A percentile compares a stretch with the other conserved stretches of the same genome.
Conservation (phyloP, 2,888 invertebrate genomes). For the Hartigia nigra region DNA sequence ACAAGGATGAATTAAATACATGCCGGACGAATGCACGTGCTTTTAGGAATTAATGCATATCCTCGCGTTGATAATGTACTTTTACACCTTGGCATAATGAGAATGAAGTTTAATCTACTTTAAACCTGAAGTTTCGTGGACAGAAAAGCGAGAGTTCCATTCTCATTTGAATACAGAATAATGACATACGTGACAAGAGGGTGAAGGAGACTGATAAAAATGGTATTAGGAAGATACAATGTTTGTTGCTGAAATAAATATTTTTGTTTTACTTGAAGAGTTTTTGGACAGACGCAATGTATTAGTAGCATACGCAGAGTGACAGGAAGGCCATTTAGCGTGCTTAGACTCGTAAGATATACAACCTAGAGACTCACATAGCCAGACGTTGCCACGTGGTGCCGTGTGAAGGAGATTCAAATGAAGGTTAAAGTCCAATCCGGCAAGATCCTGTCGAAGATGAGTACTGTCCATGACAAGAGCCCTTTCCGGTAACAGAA, state of each 20-base stretch:
- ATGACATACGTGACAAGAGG: not conserved
- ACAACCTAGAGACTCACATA: slow-evolving; percentile 66
- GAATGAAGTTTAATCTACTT: not conserved
- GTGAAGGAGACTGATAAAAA: not conserved
- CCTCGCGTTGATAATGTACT: not conserved
- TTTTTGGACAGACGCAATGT: not conserved
- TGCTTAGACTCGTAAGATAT: not conserved
- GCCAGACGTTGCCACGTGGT: slow-evolving; percentile 71
- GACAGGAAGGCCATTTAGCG: not conserved
- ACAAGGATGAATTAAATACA: not conserved
- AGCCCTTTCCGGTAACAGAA: slow-evolving; percentile 69
- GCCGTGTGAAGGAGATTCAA: slow-evolving; percentile 69
- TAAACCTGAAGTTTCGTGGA: not conserved
- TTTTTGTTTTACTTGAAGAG: not conserved
- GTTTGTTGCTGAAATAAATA: not conserved
- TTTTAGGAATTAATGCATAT: not conserved
- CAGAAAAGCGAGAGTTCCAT: not conserved
- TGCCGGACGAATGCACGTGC: not conserved
- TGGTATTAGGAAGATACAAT: not conserved
- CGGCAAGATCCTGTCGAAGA: slow-evolving; percentile 69
- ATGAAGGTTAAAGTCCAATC: slow-evolving; percentile 68
- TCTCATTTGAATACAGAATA: not conserved
- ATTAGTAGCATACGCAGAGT: not conserved
- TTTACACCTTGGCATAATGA: not conserved
- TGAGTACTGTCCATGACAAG: slow-evolving; percentile 69